A percentile compares a stretch with the other conserved stretches of the same genome.
Conservation (phyloP, 2,888 invertebrate genomes). For the Synergus japonicus region DNA sequence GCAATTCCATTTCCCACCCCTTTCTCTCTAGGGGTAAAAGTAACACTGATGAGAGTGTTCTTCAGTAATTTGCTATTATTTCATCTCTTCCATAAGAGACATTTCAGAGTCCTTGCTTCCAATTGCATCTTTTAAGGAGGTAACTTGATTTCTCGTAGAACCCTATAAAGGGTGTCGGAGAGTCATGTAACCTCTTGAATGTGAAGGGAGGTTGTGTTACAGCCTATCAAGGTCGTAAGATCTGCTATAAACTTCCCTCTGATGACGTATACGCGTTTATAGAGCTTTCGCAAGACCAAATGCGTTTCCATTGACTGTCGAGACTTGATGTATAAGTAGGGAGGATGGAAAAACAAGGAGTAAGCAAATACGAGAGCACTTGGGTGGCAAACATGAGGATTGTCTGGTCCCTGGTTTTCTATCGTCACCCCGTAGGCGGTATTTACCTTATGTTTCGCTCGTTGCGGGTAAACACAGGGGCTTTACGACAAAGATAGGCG, state of each 20-base stretch:
- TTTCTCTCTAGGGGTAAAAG: neutral
- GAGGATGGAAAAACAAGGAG: conserved; percentile 20
- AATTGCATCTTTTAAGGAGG: conserved; percentile 13
- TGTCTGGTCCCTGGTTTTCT: conserved; percentile 15
- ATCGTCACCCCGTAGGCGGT: conserved; percentile 50
- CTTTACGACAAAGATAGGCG: conserved; percentile 34
- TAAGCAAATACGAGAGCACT: conserved; percentile 24
- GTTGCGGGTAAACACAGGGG: conserved; percentile 56
- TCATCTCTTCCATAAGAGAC: neutral
- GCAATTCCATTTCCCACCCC: neutral
- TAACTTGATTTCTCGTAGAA: conserved; percentile 12
- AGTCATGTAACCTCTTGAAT: conserved; percentile 30
- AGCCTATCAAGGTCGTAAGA: conserved; percentile 36
- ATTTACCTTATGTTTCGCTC: conserved; percentile 60
- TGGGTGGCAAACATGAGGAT: conserved; percentile 12
- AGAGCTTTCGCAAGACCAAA: conserved; percentile 20
- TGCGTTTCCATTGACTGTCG: conserved; percentile 34
- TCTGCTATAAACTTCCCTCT: conserved; percentile 27
- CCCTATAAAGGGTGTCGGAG: conserved; percentile 25
- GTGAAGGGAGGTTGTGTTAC: conserved; percentile 4
- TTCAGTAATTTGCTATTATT: conserved; percentile 11
- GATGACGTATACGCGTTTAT: conserved; percentile 28
- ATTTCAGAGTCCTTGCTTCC: neutral
- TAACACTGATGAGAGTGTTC: neutral
- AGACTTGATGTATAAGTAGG: conserved; percentile 18